Evolutionary conservation across 23 tunicate genomes (phyloP).

Genomic region (Halocynthia roretzi): DNA sequence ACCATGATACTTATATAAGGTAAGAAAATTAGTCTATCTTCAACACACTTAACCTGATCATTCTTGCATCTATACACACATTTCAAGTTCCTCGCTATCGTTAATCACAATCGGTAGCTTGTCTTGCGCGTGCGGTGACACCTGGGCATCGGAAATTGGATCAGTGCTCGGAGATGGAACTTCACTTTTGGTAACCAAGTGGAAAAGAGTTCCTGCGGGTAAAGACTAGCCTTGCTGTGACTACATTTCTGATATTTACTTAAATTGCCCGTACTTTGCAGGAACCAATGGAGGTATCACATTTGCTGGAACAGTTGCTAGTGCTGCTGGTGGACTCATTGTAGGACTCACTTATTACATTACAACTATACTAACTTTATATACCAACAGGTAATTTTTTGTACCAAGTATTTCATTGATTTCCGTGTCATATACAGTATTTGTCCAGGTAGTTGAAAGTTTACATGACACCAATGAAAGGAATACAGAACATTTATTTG

Average conservation of each 20-base stretch:
- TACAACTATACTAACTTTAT: not conserved
- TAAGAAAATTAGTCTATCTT: not conserved
- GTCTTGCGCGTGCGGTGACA: slow-evolving; percentile 79
- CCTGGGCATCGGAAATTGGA: slow-evolving; percentile 91
- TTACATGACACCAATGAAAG: too few species aligned
- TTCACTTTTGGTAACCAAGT: slow-evolving; percentile 36
- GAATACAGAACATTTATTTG: too few species aligned
- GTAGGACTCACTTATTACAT: slow-evolving; percentile 45
- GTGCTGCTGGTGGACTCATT: slow-evolving; percentile 44
- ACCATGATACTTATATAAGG: slow-evolving; percentile 39
- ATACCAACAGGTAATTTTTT: not conserved
- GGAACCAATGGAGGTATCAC: slow-evolving; percentile 92
- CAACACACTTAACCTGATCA: not conserved
- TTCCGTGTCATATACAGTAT: not conserved
- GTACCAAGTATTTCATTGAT: not conserved
- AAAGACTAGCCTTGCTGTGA: not conserved
- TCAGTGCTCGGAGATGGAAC: slow-evolving; percentile 47
- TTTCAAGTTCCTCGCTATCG: slow-evolving; percentile 76
- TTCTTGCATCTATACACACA: not conserved
- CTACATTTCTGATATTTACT: not conserved
- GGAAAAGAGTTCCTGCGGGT: slow-evolving; percentile 83
- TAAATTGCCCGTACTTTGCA: slow-evolving; percentile 7
- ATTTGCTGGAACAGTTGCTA: slow-evolving; percentile 55
- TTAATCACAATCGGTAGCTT: slow-evolving; percentile 54
- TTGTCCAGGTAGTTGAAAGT: not conserved